These are phyloP conservation scores for Sinocyclocheilus anophthalmus DNA, from an alignment of 2,113 vertebrate genomes.

Conservation along the genomic window DNA sequence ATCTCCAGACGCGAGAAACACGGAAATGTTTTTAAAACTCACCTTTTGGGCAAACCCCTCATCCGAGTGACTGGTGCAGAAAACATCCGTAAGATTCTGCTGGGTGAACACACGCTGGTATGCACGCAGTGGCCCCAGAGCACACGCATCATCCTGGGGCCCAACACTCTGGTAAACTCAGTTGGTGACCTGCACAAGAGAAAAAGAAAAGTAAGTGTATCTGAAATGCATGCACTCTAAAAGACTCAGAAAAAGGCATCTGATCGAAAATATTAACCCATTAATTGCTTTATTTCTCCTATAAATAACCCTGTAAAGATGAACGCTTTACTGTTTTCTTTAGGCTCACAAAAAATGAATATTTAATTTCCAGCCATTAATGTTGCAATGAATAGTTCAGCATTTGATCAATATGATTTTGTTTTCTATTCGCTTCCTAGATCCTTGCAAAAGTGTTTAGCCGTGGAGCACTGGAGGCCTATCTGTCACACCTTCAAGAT, in stretches of 20 bases:
- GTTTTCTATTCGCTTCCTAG: conserved; percentile 64
- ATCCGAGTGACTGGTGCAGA: conserved; percentile 92
- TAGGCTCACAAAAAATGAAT: not conserved
- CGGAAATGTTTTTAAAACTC: conserved; percentile 94
- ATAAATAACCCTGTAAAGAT: not conserved
- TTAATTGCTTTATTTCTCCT: not conserved
- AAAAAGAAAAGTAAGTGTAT: conserved; percentile 85
- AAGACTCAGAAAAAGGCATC: too few relatives aligned
- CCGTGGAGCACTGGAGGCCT: conserved; percentile 85
- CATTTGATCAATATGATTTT: conserved; percentile 47
- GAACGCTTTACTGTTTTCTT: not conserved
- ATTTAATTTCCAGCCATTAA: not conserved
- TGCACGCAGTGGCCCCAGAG: conserved; percentile 95
- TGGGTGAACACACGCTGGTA: conserved; percentile 93
- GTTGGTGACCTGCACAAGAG: conserved; percentile 86
- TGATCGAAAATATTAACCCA: not conserved
- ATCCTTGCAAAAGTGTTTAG: conserved; percentile 90
- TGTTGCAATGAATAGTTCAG: not conserved
- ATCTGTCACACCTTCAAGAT: conserved; percentile 87
- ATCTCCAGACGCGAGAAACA: conserved; percentile 88
- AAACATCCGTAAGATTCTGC: conserved; percentile 91
- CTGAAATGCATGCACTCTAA: not conserved
- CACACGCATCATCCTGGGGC: conserved; percentile 90
- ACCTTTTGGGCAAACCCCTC: conserved; percentile 91
- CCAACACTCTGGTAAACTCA: conserved; percentile 87